Evolutionary conservation across 2,113 vertebrate genomes (phyloP).

Genomic region (Garra rufa): DNA sequence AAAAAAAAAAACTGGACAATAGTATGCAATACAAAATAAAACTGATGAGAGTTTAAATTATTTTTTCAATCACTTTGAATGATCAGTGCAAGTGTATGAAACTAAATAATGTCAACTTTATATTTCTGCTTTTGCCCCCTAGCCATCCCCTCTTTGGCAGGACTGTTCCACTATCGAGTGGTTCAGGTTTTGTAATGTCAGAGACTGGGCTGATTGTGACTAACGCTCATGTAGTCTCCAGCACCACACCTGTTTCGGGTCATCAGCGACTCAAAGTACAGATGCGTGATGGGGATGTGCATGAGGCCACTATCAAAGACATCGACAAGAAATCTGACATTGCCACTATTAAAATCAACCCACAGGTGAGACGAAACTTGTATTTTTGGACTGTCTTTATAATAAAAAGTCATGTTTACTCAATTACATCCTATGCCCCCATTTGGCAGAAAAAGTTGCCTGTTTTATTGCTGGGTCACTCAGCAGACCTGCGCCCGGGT

Average conservation of each 20-base stretch:
- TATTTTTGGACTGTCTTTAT: background rate
- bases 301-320: slow-evolving; percentile 89
- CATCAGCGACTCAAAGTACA: slow-evolving; percentile 90
- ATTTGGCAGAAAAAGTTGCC: slow-evolving; percentile 82
- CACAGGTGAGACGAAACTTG: slow-evolving; percentile 75
- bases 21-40: too few relatives aligned
- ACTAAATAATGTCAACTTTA: background rate
- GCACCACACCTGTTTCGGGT: slow-evolving; percentile 78
- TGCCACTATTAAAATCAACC: slow-evolving; percentile 90
- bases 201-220: slow-evolving; percentile 90
- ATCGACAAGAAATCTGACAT: slow-evolving; percentile 95
- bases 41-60: background rate
- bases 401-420: background rate
- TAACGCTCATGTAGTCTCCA: slow-evolving; percentile 92
- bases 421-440: background rate
- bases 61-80: background rate
- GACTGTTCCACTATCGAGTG: slow-evolving; percentile 88
- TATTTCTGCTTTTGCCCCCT: slow-evolving; percentile 15
- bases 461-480: slow-evolving; percentile 83
- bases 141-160: slow-evolving; percentile 91
- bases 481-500: slow-evolving; percentile 88
- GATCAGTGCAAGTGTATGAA: background rate
- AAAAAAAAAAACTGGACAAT: too few relatives aligned
- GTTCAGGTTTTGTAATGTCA: slow-evolving; percentile 92
- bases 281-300: slow-evolving; percentile 84